phyloP scores from a whole-genome alignment of 2,113 vertebrate species.

The Calyptomena viridis region DNA sequence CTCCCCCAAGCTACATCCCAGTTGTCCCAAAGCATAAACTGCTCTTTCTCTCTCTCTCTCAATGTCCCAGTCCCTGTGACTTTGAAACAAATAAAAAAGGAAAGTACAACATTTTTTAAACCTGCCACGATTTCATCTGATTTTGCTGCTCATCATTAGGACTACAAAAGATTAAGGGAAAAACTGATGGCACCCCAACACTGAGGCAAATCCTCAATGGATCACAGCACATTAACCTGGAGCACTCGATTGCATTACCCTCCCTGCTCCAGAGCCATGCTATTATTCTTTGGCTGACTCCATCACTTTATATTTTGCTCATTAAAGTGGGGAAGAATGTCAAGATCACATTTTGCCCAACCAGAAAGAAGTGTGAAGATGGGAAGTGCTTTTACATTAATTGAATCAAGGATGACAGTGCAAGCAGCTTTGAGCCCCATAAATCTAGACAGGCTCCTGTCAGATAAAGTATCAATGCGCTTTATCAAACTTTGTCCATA shows the following conservation, averaged over 20 bases:
- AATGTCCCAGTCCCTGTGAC: background rate
- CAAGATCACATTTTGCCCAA: constrained; percentile 26
- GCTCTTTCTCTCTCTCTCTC: background rate
- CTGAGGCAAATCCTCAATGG: background rate
- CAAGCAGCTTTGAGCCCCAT: constrained; percentile 6
- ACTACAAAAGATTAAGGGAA: background rate
- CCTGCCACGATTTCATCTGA: background rate
- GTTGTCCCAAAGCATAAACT: background rate
- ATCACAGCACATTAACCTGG: background rate
- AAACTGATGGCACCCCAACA: background rate
- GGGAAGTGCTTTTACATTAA: constrained; percentile 39
- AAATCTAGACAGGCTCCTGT: constrained; percentile 56
- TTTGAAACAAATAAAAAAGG: background rate
- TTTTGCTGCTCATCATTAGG: background rate
- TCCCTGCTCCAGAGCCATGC: background rate
- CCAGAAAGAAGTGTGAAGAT: background rate
- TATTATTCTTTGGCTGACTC: background rate
- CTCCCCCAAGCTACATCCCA: background rate
- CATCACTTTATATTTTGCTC: constrained; percentile 3
- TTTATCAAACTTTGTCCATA: constrained; percentile 68
- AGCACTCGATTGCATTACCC: background rate
- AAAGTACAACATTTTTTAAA: background rate
- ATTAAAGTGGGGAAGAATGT: background rate
- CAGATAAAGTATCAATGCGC: constrained; percentile 62
- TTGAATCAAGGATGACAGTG: constrained; percentile 38